Conservation (phyloP, 2,113 vertebrate genomes). For the Oncorhynchus keta region DNA sequence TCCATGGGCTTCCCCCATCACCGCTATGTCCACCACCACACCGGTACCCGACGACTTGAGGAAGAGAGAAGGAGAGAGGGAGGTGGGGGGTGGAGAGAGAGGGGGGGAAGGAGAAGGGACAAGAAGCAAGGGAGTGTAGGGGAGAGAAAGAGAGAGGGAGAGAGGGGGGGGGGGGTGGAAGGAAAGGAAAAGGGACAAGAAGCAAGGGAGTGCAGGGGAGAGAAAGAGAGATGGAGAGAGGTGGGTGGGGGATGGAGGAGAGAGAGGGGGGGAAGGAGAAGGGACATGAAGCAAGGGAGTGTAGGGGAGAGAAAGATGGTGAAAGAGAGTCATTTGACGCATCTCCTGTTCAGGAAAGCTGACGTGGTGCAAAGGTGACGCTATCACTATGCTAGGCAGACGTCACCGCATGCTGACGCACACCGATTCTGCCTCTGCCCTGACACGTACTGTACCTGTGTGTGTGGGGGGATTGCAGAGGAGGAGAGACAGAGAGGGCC, state of each 20-base stretch:
- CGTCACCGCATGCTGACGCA: background rate
- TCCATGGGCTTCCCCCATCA: slow-evolving; percentile 97
- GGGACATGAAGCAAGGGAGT: background rate
- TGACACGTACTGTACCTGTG: slow-evolving; percentile 5
- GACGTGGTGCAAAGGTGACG: background rate
- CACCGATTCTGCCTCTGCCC: slow-evolving; percentile 3
- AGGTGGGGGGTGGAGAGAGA: background rate
- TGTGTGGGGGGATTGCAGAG: background rate
- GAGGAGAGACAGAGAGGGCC: background rate
- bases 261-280: background rate
- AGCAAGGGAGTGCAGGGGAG: background rate
- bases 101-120: background rate
- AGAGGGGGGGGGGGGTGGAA: background rate
- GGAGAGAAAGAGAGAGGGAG: slow-evolving; percentile 7
- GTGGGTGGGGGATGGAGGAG: background rate
- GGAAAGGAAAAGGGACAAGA: background rate
- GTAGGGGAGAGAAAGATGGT: background rate
- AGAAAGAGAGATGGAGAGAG: slow-evolving; percentile 9
- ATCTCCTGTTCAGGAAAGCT: background rate
- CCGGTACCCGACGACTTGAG: slow-evolving; percentile 89
- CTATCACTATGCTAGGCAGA: background rate
- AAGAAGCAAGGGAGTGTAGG: background rate
- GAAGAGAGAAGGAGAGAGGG: slow-evolving; percentile 8
- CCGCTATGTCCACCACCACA: slow-evolving; percentile 91
- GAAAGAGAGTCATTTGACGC: background rate